Evolutionary conservation across 2,888 invertebrate species (phyloP), one percentile per base, ranked within the genome.

Genomic region (Podabrus alpinus): DNA sequence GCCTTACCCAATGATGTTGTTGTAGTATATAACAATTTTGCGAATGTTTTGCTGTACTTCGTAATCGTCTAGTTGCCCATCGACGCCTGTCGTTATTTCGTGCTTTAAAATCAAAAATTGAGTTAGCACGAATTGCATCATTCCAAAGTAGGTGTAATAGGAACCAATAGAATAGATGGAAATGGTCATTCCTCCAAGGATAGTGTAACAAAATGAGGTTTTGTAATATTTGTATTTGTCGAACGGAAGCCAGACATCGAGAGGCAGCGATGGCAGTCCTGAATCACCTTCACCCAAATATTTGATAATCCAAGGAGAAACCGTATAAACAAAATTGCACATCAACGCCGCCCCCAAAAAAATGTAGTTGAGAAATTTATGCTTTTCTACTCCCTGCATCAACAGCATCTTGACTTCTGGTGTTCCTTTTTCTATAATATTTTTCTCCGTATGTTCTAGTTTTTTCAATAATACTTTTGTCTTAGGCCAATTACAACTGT

Each of bases 171-270:
- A 77, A 17, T 78, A 75, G 15, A 69, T 59, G 3, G 75, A 76
- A 15, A 77, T 79, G 71, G 74, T 61, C 15, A 67, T 60, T 15
- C 76, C 78, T 68, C 74, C 77, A 25, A 78, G 11, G 1, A 77
- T 68, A n/a, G 79, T 76, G 17, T 66, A 74, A 2, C 15, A 19
- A 59, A 74, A 80, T 15, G 78, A 17, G 13, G 61, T 9, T 16
- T 68, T 68, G 66, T 80, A 81, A 67, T 79, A 77, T 15, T 75
- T 70, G 64, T 78, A 73, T 67, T 73, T 74, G 64, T 81, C 78
- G 69, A 80, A 81, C 9, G 81, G 81, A 68, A 80, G 78, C 81
- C 81, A 81, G 66, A 78, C 74, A 9, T 73, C 78, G 5, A 72
- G n/a, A 1, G 67, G 67, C 9, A 72, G 13, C 3, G 19, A 16